phyloP scores from a whole-genome alignment of 2,113 vertebrate species.

The Mixornis gularis region DNA sequence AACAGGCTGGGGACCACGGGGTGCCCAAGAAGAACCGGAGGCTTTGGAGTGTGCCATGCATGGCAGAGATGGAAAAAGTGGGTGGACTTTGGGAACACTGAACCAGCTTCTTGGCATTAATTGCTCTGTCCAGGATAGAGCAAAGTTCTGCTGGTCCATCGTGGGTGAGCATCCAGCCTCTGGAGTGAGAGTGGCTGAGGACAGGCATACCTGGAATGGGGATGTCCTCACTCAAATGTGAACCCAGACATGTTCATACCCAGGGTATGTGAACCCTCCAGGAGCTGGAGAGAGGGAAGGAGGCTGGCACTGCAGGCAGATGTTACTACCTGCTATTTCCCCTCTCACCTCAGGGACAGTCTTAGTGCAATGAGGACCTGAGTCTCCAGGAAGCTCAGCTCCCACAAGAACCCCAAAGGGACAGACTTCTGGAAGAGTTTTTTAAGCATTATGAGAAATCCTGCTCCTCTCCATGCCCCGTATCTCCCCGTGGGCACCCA shows the following conservation, averaged over 20 bases:
- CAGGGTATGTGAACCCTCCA: not conserved
- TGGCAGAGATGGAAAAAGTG: not conserved
- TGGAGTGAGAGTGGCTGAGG: not conserved
- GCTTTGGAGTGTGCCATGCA: fast-evolving
- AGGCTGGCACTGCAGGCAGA: not conserved
- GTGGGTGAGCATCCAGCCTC: not conserved
- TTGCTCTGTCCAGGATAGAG: not conserved
- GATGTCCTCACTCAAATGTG: not conserved
- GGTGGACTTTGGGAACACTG: not conserved
- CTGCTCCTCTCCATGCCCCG: not conserved
- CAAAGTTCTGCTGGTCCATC: not conserved
- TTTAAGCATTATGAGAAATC: not conserved
- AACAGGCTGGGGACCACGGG: fast-evolving
- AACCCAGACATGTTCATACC: not conserved
- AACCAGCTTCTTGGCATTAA: not conserved
- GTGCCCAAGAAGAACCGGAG: fast-evolving
- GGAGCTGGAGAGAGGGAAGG: not conserved
- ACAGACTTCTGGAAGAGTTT: not conserved
- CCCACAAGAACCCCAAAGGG: not conserved
- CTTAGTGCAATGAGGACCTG: not conserved
- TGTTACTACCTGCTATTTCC: not conserved
- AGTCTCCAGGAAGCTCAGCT: not conserved
- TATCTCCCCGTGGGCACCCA: not conserved
- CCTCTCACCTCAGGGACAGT: not conserved
- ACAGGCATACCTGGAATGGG: not conserved